Evolutionary conservation across 2,797 vertebrate genomes (phyloP).

Genomic region (Gallirallus australis): DNA sequence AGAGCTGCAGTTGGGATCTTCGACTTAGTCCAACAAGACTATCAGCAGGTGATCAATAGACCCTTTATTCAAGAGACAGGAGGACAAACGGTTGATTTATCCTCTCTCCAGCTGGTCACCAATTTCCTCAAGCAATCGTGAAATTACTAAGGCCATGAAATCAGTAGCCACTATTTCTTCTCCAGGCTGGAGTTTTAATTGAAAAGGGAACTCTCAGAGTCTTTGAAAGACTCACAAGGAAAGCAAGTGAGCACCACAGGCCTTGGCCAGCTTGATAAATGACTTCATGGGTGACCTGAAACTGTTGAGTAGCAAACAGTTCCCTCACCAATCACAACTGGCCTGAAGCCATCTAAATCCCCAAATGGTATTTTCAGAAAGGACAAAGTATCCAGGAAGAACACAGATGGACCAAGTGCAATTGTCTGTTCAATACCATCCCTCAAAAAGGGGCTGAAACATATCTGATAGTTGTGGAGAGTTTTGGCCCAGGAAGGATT

Average conservation of each 20-base stretch:
- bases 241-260: not conserved
- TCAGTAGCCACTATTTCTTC: not conserved
- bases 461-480: not conserved
- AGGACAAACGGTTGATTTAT: not conserved
- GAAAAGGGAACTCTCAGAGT: not conserved
- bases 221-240: fast-evolving
- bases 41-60: not conserved
- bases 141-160: not conserved
- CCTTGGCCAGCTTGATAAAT: not conserved
- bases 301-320: not conserved
- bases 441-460: not conserved
- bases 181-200: not conserved
- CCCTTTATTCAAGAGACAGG: not conserved
- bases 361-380: not conserved
- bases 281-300: not conserved
- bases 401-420: not conserved
- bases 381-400: not conserved
- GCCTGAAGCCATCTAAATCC: not conserved
- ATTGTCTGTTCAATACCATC: not conserved
- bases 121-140: not conserved
- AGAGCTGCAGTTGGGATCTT: not conserved
- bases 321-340: not conserved
- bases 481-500: not conserved
- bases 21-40: not conserved
- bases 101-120: not conserved